Percentiles rank a stretch among this genome's conserved stretches.
These are phyloP conservation scores for Argentina silus DNA, from an alignment of 2,797 vertebrate species.

Conservation along the genomic window DNA sequence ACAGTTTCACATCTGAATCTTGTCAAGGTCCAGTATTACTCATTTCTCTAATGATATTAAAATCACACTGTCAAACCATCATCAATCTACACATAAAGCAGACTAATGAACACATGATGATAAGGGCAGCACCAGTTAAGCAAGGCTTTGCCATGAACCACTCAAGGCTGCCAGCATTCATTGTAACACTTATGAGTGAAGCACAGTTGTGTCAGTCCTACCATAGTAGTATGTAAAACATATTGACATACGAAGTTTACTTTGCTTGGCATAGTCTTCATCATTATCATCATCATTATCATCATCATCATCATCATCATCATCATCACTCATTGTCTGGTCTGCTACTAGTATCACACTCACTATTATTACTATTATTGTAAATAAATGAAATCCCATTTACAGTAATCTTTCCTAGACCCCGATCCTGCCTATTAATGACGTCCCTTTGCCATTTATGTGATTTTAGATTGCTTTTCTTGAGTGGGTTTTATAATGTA, in stretches of 20 bases:
- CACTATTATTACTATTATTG: conserved; percentile 25
- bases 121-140: conserved; percentile 41
- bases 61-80: conserved; percentile 42
- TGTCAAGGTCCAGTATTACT: conserved; percentile 19
- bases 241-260: too few species aligned
- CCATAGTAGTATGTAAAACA: background rate
- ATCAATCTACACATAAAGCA: conserved; percentile 44
- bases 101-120: conserved; percentile 43
- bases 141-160: conserved; percentile 40
- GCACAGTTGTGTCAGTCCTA: conserved; percentile 12
- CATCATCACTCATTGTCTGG: conserved; percentile 22
- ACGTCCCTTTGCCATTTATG: conserved; percentile 60
- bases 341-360: conserved; percentile 35
- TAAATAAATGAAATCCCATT: conserved; percentile 49
- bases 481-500: conserved; percentile 59
- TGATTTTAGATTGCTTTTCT: conserved; percentile 69
- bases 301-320: conserved; percentile 4
- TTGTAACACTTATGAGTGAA: conserved; percentile 20
- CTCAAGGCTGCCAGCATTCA: conserved; percentile 18
- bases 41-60: conserved; percentile 33
- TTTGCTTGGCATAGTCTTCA: conserved; percentile 15
- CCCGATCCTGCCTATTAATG: conserved; percentile 36
- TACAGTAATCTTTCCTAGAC: conserved; percentile 39
- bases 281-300: background rate
- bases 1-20: conserved; percentile 27